Evolutionary conservation across 2,888 invertebrate genomes (phyloP).

Genomic region (Drosophila neoperkinsi): DNA sequence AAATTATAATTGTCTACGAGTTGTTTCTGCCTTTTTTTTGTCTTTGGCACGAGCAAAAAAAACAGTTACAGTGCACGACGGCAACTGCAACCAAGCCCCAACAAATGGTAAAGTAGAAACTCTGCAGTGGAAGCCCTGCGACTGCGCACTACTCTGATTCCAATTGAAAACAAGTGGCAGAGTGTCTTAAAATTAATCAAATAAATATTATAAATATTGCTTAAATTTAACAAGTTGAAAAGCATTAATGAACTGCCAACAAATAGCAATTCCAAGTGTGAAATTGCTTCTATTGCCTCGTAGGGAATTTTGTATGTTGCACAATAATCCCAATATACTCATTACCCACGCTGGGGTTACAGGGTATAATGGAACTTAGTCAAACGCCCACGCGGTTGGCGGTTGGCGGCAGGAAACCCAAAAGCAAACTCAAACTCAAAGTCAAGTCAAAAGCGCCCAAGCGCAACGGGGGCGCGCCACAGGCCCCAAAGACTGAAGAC

Average conservation of each 20-base stretch:
- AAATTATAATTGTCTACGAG: conserved; percentile 80
- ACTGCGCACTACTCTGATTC: background rate
- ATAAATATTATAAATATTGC: background rate
- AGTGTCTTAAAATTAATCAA: background rate
- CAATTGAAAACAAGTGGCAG: background rate
- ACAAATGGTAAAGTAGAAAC: conserved; percentile 17
- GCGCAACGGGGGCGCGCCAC: conserved; percentile 70
- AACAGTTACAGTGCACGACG: conserved; percentile 68
- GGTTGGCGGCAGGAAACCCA: conserved; percentile 52
- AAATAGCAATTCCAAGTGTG: background rate
- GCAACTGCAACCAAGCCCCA: conserved; percentile 61
- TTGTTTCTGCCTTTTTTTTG: conserved; percentile 36
- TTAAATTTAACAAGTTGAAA: background rate
- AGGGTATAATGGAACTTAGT: conserved; percentile 15
- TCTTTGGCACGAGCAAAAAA: conserved; percentile 69
- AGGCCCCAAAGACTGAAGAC: conserved; percentile 27
- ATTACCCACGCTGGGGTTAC: background rate
- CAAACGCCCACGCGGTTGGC: conserved; percentile 53
- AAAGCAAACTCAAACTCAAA: conserved; percentile 56
- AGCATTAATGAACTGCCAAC: background rate
- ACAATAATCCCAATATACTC: background rate
- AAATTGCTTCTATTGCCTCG: background rate
- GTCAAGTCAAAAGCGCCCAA: conserved; percentile 78
- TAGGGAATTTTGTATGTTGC: background rate
- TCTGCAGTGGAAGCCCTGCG: background rate